A percentile compares a stretch with the other conserved stretches of the same genome.
Evolutionary conservation across 2,113 vertebrate species (phyloP).

Genomic region (Dinomys branickii): DNA sequence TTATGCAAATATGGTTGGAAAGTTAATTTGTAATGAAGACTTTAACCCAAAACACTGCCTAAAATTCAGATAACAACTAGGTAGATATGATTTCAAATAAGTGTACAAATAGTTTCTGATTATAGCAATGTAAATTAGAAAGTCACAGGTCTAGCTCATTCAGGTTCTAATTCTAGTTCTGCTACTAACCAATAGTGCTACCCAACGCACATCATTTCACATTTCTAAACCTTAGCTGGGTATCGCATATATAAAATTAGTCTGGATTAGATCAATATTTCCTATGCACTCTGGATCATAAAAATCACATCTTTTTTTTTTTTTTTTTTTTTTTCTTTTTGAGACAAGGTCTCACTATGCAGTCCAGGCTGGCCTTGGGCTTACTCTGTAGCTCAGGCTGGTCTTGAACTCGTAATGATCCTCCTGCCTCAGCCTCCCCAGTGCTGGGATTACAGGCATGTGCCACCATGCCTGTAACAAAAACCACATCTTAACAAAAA

Average conservation of each 20-base stretch:
- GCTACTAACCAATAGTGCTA: not conserved
- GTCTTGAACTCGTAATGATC: no score
- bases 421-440: no score
- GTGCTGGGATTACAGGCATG: no score
- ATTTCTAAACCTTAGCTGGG: not conserved
- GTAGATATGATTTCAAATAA: constrained; percentile 2
- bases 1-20: not conserved
- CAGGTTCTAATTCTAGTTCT: not conserved
- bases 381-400: no score
- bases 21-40: not conserved
- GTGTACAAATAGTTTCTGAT: not conserved
- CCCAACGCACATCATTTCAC: not conserved
- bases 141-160: not conserved
- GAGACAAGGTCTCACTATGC: no score
- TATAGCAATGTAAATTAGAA: not conserved
- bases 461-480: no score
- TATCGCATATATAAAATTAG: not conserved
- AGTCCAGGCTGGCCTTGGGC: no score
- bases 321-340: no score
- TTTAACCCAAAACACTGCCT: not conserved
- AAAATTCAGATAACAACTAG: not conserved
- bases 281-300: not conserved
- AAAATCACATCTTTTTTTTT: not conserved
- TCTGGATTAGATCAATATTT: not conserved
- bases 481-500: not conserved